phyloP scores from a whole-genome alignment of 2,888 invertebrate genomes.

The Apodemia zela region DNA sequence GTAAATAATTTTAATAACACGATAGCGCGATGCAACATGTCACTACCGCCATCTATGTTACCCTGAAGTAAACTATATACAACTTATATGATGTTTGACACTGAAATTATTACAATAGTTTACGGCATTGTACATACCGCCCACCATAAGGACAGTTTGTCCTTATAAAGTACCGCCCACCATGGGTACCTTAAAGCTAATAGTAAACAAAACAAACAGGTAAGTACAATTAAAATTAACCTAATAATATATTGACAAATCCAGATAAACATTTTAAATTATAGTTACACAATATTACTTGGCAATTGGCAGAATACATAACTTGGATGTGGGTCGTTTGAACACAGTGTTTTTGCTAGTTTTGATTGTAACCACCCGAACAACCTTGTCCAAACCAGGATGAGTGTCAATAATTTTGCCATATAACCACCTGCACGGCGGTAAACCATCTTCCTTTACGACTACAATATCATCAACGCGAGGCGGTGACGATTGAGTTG shows the following conservation, averaged over 20 bases:
- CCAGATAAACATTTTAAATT: neutral
- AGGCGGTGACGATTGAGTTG: conserved; percentile 15
- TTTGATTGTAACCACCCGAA: neutral
- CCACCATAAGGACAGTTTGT: too few species aligned
- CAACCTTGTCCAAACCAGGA: neutral
- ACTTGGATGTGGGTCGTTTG: neutral
- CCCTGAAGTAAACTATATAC: too few species aligned
- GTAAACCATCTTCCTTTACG: conserved; percentile 23
- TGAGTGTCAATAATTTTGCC: neutral
- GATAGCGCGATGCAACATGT: too few species aligned
- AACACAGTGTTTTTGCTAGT: neutral
- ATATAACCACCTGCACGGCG: conserved; percentile 13
- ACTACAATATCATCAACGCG: conserved; percentile 23
- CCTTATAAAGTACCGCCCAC: too few species aligned
- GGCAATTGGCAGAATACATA: neutral
- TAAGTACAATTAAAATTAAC: neutral
- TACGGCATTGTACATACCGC: too few species aligned
- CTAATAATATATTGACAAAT: neutral
- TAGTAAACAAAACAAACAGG: too few species aligned
- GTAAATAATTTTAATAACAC: neutral
- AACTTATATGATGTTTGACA: too few species aligned
- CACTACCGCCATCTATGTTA: too few species aligned
- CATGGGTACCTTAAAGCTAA: too few species aligned
- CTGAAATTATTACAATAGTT: too few species aligned
- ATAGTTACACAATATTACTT: neutral